These are phyloP conservation scores for Drosophila sp. DNA, from an alignment of 1,140 invertebrate genomes.

Conservation along the genomic window DNA sequence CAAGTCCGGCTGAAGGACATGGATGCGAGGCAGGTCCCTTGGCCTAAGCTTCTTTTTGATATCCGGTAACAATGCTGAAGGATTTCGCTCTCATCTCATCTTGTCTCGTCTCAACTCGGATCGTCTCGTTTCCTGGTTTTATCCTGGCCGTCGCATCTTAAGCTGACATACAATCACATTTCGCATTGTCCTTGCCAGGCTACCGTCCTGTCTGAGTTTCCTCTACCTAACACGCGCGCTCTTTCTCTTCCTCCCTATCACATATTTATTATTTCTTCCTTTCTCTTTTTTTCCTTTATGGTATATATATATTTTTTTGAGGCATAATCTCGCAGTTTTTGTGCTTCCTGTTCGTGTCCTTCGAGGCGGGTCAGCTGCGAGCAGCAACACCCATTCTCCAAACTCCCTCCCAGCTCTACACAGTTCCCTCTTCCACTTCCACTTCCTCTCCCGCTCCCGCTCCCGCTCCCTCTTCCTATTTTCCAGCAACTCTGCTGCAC, in stretches of 20 bases:
- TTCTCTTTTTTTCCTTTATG: conserved; percentile 11
- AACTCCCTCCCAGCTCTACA: conserved; percentile 6
- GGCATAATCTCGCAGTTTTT: conserved; percentile 63
- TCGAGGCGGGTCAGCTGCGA: conserved; percentile 50
- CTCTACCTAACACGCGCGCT: conserved; percentile 39
- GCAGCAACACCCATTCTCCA: conserved; percentile 26
- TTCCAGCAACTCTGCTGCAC: conserved; percentile 47
- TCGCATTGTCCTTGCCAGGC: conserved; percentile 62
- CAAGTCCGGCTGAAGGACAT: conserved; percentile 12
- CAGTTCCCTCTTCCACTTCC: neutral
- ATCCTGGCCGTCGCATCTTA: conserved; percentile 59
- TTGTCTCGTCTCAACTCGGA: neutral
- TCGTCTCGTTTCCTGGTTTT: conserved; percentile 61
- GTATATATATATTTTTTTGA: conserved; percentile 47
- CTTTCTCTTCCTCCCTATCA: conserved; percentile 16
- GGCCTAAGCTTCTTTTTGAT: conserved; percentile 71
- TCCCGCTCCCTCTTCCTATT: neutral
- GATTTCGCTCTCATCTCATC: conserved; percentile 35
- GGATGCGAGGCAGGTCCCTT: neutral
- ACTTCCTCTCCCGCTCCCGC: neutral
- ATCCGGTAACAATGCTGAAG: conserved; percentile 66
- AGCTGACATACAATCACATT: conserved; percentile 82
- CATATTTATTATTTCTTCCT: conserved; percentile 22
- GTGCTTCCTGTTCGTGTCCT: conserved; percentile 21
- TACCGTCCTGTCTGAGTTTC: conserved; percentile 13